These are phyloP conservation scores for Rhamphomyia laevipes DNA, from an alignment of 2,888 invertebrate genomes.

Conservation along the genomic window DNA sequence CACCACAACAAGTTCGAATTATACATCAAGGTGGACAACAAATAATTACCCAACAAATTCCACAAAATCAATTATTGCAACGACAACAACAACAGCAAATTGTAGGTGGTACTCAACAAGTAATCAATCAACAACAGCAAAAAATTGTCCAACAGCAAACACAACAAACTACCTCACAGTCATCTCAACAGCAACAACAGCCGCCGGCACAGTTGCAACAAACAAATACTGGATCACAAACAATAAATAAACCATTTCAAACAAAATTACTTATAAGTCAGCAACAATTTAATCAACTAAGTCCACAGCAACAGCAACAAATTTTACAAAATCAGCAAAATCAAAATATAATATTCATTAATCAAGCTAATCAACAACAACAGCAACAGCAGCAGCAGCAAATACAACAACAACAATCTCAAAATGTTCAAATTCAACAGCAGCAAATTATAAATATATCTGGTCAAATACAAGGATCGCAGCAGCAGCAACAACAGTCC, in stretches of 20 bases:
- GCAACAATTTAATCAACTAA: conserved; percentile 51
- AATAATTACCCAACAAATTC: conserved; percentile 14
- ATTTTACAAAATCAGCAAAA: conserved; percentile 37
- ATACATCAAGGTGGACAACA: conserved; percentile 16
- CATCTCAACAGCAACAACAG: conserved; percentile 15
- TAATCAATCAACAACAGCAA: conserved; percentile 17
- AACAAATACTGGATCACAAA: conserved; percentile 18
- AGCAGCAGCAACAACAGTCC: conserved; percentile 24
- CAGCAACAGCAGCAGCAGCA: conserved; percentile 35
- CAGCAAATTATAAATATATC: background rate
- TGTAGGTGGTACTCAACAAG: conserved; percentile 8
- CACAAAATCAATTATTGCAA: background rate
- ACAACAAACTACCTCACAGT: conserved; percentile 8
- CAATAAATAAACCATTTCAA: conserved; percentile 19
- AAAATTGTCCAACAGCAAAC: conserved; percentile 15
- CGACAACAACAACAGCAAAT: background rate
- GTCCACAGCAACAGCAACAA: conserved; percentile 44
- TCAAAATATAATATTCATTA: conserved; percentile 36
- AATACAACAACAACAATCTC: conserved; percentile 3
- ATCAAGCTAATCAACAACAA: conserved; percentile 31
- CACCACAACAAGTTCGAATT: conserved; percentile 7
- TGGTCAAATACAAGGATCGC: conserved; percentile 1
- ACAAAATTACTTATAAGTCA: conserved; percentile 42
- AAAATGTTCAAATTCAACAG: background rate
- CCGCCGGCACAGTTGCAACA: conserved; percentile 22